phyloP scores from a whole-genome alignment of 2,797 vertebrate species.

The Acanthurus tractus region DNA sequence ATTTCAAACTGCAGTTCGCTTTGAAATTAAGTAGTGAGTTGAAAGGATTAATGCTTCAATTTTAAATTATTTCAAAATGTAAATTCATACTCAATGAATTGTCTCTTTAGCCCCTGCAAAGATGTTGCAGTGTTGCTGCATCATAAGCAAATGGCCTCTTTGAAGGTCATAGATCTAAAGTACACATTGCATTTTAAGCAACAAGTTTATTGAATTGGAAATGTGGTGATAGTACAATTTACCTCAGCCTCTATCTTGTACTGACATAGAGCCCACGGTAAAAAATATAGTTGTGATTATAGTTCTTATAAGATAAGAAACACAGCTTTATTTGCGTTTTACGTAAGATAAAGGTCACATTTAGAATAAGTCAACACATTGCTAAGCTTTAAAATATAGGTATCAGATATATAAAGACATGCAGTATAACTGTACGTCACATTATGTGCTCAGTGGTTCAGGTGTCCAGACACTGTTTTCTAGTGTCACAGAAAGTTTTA shows the following conservation, averaged over 20 bases:
- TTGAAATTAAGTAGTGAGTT: no score
- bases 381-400: not conserved
- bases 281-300: constrained; percentile 5
- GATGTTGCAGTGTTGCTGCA: constrained; percentile 20
- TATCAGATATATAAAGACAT: no score
- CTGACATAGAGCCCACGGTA: constrained; percentile 18
- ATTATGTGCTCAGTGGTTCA: not conserved
- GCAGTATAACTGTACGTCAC: not conserved
- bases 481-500: not conserved
- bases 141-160: constrained; percentile 64
- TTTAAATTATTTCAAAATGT: no score
- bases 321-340: not conserved
- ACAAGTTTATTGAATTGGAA: constrained; percentile 35
- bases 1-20: no score
- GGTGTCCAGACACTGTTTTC: not conserved
- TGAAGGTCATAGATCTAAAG: constrained; percentile 70
- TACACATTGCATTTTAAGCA: constrained; percentile 48
- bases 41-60: no score
- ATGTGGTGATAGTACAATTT: constrained; percentile 11
- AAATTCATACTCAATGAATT: no score
- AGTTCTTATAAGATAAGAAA: constrained; percentile 3
- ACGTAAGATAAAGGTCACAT: not conserved
- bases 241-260: constrained; percentile 34
- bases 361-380: no score
- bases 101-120: constrained; percentile 6